phyloP scores from a whole-genome alignment of 2,888 invertebrate genomes.

The Dolomedes plantarius region DNA sequence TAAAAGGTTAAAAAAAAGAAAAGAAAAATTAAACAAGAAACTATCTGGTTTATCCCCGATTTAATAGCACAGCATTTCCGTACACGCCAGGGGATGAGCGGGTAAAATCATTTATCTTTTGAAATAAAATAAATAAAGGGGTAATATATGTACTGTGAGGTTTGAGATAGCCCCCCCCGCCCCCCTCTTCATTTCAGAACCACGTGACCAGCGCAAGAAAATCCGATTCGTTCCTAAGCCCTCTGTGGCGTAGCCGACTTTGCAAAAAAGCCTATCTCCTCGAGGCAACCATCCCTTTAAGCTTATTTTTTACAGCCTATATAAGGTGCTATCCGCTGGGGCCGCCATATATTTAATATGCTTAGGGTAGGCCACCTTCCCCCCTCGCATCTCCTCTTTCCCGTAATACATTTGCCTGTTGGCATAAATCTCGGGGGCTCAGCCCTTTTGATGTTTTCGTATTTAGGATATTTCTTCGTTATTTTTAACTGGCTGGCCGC shows the following conservation, averaged over 20 bases:
- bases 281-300: constrained; percentile 28
- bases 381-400: constrained; percentile 12
- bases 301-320: constrained; percentile 37
- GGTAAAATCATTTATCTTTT: constrained; percentile 9
- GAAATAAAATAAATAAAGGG: too few relatives aligned
- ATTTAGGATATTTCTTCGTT: constrained; percentile 61
- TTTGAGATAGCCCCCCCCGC: constrained; percentile 33
- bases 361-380: constrained; percentile 29
- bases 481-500: constrained; percentile 61
- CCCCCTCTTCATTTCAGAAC: constrained; percentile 13
- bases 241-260: constrained; percentile 50
- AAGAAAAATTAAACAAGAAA: not conserved
- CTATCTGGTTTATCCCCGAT: not conserved
- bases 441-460: constrained; percentile 47
- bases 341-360: constrained; percentile 51
- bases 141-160: constrained; percentile 9
- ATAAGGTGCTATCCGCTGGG: constrained; percentile 34
- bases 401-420: constrained; percentile 44
- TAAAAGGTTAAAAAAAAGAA: not conserved
- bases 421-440: constrained; percentile 43
- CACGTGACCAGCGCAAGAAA: constrained; percentile 44
- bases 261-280: constrained; percentile 42
- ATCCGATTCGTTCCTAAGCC: constrained; percentile 55
- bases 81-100: not conserved
- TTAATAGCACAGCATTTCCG: not conserved